phyloP scores from a whole-genome alignment of 2,113 vertebrate genomes.

The Ptilorrhoa leucosticta region DNA sequence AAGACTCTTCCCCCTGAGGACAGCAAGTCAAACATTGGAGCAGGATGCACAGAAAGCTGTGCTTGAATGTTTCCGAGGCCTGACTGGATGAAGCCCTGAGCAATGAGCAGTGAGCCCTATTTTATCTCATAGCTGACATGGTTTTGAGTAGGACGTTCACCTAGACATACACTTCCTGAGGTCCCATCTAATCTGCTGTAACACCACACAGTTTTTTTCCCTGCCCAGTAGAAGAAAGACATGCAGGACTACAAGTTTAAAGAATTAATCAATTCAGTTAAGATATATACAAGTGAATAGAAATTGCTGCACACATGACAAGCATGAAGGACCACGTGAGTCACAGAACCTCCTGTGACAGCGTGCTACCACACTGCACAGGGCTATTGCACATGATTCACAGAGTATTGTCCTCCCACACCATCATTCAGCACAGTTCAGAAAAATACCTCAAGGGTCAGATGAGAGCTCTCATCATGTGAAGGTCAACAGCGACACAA shows the following conservation, averaged over 20 bases:
- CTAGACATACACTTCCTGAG: background rate
- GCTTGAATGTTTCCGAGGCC: background rate
- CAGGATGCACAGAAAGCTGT: background rate
- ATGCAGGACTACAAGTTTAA: background rate
- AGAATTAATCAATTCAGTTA: background rate
- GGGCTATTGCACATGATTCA: background rate
- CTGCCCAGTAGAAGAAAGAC: background rate
- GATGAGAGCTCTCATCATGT: background rate
- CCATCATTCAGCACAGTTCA: background rate
- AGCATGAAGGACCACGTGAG: background rate
- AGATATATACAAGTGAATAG: background rate
- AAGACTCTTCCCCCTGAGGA: background rate
- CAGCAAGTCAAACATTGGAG: background rate
- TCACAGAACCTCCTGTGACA: accelerated
- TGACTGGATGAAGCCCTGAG: background rate
- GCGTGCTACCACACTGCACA: background rate
- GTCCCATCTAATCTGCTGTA: background rate
- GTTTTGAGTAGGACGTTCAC: background rate
- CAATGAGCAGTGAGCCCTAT: background rate
- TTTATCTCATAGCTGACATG: background rate
- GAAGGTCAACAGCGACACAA: background rate
- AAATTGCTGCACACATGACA: background rate
- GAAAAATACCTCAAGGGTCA: background rate
- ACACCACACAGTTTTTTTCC: background rate
- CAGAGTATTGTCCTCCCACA: background rate